Evolutionary conservation across 2,888 invertebrate species (phyloP).

Genomic region (Pseudococcus longispinus): DNA sequence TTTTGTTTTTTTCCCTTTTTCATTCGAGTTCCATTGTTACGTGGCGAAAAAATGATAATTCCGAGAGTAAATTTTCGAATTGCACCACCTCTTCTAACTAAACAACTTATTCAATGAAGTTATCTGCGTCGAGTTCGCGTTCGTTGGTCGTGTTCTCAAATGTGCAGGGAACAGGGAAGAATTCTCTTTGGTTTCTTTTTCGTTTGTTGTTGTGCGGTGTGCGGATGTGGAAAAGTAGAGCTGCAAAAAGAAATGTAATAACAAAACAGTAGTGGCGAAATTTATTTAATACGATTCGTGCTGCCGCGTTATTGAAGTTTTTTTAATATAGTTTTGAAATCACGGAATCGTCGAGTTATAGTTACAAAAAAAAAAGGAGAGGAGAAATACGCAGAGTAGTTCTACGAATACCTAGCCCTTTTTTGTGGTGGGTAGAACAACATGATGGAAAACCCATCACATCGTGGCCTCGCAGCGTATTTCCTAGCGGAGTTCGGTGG

Average conservation of each 20-base stretch:
- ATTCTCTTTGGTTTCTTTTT: background rate
- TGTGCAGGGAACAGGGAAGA: background rate
- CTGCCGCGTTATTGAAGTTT: background rate
- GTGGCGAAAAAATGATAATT: constrained; percentile 3
- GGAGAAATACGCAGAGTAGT: background rate
- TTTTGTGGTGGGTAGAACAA: background rate
- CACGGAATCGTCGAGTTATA: background rate
- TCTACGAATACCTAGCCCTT: background rate
- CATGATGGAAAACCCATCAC: background rate
- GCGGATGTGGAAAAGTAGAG: background rate
- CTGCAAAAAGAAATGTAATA: background rate
- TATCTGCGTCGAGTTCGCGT: background rate
- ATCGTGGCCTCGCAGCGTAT: background rate
- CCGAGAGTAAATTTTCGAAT: constrained; percentile 13
- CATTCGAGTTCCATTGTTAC: background rate
- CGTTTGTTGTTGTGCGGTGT: background rate
- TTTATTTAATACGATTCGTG: constrained; percentile 24
- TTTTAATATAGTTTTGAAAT: constrained; percentile 7
- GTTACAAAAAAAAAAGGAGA: background rate
- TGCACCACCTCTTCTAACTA: background rate
- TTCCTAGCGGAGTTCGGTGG: background rate
- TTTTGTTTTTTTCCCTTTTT: background rate
- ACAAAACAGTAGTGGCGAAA: background rate
- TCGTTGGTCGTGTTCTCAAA: background rate
- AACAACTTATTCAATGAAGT: constrained; percentile 16